These are phyloP conservation scores for Lindbergichthys nudifrons DNA, from an alignment of 2,797 vertebrate species.

Conservation along the genomic window DNA sequence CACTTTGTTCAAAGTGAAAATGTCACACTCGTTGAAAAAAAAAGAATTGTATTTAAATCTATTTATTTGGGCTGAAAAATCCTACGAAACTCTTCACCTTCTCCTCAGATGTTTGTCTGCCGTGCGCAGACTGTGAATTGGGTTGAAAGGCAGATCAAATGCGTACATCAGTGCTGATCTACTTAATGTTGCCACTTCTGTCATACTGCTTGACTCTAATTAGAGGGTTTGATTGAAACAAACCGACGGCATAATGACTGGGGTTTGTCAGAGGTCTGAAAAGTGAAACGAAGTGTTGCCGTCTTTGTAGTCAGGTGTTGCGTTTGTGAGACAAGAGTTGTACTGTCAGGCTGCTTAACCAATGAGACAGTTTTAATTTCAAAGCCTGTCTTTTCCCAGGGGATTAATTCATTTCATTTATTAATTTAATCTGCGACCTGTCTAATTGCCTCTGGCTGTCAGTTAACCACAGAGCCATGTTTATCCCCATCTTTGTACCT, in stretches of 20 bases:
- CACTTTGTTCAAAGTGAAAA: no score
- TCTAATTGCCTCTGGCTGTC: slow-evolving; percentile 54
- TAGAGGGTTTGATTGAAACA: slow-evolving; percentile 50
- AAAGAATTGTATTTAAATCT: no score
- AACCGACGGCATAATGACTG: slow-evolving; percentile 38
- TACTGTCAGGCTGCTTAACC: slow-evolving; percentile 41
- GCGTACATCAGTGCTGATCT: slow-evolving; percentile 37
- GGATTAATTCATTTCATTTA: slow-evolving; percentile 64
- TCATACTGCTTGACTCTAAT: slow-evolving; percentile 41
- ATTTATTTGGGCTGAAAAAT: not conserved
- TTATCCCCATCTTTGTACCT: slow-evolving; percentile 54
- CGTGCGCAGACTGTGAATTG: slow-evolving; percentile 20
- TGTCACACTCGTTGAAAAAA: no score
- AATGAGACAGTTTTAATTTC: slow-evolving; percentile 55
- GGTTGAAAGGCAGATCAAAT: slow-evolving; percentile 52
- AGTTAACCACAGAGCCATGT: slow-evolving; percentile 59
- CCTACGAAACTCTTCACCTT: slow-evolving; percentile 17
- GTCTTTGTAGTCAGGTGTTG: slow-evolving; percentile 31
- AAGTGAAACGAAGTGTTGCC: slow-evolving; percentile 19
- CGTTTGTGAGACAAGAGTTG: slow-evolving; percentile 44
- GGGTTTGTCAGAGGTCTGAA: slow-evolving; percentile 40
- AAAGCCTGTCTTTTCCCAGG: slow-evolving; percentile 48
- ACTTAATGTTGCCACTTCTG: slow-evolving; percentile 47
- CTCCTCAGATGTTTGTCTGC: slow-evolving; percentile 9
- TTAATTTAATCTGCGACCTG: slow-evolving; percentile 57